phyloP scores from a whole-genome alignment of 1,140 invertebrate genomes.

The Anagrus nilaparvatae region DNA sequence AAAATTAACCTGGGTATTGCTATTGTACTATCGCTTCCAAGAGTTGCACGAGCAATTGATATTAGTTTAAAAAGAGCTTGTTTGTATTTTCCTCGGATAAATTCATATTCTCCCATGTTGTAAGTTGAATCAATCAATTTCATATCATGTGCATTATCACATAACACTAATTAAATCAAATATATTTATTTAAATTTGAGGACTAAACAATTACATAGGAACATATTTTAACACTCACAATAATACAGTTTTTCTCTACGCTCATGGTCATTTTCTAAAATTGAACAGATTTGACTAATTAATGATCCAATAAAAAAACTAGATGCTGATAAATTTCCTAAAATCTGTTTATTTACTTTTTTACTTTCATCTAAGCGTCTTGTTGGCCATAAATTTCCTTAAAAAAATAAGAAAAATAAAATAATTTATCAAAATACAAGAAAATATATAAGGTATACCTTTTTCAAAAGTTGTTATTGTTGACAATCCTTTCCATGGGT shows the following conservation, averaged over 20 bases:
- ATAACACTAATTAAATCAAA: slow-evolving; percentile 41
- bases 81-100: slow-evolving; percentile 53
- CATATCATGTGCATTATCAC: slow-evolving; percentile 52
- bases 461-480: slow-evolving; percentile 19
- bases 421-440: neutral
- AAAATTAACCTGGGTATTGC: slow-evolving; percentile 22
- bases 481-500: slow-evolving; percentile 15
- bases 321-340: slow-evolving; percentile 35
- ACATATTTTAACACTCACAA: slow-evolving; percentile 21
- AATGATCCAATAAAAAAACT: slow-evolving; percentile 54
- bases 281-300: slow-evolving; percentile 49
- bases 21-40: slow-evolving; percentile 35
- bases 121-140: slow-evolving; percentile 58
- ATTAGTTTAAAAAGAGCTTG: slow-evolving; percentile 50
- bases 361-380: slow-evolving; percentile 12
- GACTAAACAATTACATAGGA: no score
- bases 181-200: no score
- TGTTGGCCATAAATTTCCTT: slow-evolving; percentile 17
- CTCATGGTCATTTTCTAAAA: slow-evolving; percentile 47
- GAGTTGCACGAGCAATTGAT: slow-evolving; percentile 36
- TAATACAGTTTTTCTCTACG: slow-evolving; percentile 49
- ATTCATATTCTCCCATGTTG: slow-evolving; percentile 53
- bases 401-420: slow-evolving; percentile 6
- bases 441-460: slow-evolving; percentile 12
- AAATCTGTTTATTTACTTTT: neutral